These are phyloP conservation scores for Pyrgilauda ruficollis DNA, from an alignment of 2,113 vertebrate genomes.

Conservation along the genomic window DNA sequence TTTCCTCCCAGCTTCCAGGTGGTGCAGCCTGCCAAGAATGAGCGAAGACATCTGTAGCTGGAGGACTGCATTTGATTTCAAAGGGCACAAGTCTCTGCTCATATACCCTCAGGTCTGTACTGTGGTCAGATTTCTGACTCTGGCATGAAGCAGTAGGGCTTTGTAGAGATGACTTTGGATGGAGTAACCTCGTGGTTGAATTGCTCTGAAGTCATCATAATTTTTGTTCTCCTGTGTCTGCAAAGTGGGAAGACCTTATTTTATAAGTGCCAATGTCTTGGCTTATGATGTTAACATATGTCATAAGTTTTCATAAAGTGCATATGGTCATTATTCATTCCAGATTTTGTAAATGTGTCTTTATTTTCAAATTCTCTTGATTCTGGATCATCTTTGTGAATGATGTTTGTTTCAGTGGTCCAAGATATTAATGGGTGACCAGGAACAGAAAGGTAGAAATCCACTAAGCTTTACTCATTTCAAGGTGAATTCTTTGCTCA, in stretches of 20 bases:
- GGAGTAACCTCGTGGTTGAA: neutral
- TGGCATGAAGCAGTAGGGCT: accelerated
- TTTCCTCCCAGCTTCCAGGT: neutral
- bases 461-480: neutral
- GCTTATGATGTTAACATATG: neutral
- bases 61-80: neutral
- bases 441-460: neutral
- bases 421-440: neutral
- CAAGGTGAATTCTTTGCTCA: neutral
- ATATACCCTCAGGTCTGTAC: neutral
- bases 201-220: neutral
- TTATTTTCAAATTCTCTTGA: neutral
- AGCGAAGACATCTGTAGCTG: neutral
- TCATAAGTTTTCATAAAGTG: neutral
- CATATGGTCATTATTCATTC: neutral
- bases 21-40: neutral
- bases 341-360: neutral
- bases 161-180: neutral
- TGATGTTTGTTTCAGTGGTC: neutral
- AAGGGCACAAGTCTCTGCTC: neutral
- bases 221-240: accelerated
- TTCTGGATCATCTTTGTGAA: neutral
- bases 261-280: neutral
- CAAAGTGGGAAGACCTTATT: neutral
- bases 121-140: neutral